Conservation (phyloP, 2,113 vertebrate species). For the Emydocephalus ijimae region DNA sequence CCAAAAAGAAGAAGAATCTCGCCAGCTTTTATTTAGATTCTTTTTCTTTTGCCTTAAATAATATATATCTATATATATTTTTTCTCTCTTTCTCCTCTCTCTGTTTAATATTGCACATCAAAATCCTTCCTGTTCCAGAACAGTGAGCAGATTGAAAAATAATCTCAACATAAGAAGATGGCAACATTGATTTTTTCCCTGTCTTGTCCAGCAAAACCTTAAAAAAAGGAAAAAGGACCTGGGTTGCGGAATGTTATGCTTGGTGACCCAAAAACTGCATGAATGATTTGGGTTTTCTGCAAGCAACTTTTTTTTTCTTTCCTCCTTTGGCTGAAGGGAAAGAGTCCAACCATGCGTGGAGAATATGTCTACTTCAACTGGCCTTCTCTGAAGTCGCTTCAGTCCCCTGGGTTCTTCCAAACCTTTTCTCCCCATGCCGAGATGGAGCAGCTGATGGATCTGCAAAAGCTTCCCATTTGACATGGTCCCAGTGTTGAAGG, state of each 20-base stretch:
- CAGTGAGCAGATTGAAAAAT: slow-evolving; percentile 58
- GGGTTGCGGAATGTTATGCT: slow-evolving; percentile 46
- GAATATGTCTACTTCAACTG: slow-evolving; percentile 22
- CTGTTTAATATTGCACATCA: slow-evolving; percentile 90
- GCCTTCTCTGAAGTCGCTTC: slow-evolving; percentile 27
- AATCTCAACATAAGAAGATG: slow-evolving; percentile 2
- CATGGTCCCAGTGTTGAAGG: slow-evolving; percentile 25
- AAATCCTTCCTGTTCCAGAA: slow-evolving; percentile 75
- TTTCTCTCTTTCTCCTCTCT: slow-evolving; percentile 62
- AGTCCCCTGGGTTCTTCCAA: slow-evolving; percentile 20
- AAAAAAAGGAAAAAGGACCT: not conserved
- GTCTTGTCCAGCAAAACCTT: slow-evolving; percentile 42
- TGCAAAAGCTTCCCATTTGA: slow-evolving; percentile 17
- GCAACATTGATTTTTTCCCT: slow-evolving; percentile 54
- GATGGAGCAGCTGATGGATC: slow-evolving; percentile 41
- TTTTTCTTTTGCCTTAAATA: slow-evolving; percentile 72
- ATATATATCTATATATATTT: slow-evolving; percentile 43
- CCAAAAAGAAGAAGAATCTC: slow-evolving; percentile 47
- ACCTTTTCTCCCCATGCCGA: not conserved
- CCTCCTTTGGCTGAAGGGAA: slow-evolving; percentile 58
- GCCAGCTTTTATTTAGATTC: not conserved
- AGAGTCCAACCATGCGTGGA: slow-evolving; percentile 43
- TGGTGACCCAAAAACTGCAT: slow-evolving; percentile 43
- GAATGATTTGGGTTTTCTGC: slow-evolving; percentile 11
- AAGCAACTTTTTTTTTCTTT: slow-evolving; percentile 15